Percentiles rank a stretch among this genome's conserved stretches.
These are phyloP conservation scores for Macrostomum cliftonense DNA, from an alignment of 2,888 invertebrate species.

Conservation along the genomic window DNA sequence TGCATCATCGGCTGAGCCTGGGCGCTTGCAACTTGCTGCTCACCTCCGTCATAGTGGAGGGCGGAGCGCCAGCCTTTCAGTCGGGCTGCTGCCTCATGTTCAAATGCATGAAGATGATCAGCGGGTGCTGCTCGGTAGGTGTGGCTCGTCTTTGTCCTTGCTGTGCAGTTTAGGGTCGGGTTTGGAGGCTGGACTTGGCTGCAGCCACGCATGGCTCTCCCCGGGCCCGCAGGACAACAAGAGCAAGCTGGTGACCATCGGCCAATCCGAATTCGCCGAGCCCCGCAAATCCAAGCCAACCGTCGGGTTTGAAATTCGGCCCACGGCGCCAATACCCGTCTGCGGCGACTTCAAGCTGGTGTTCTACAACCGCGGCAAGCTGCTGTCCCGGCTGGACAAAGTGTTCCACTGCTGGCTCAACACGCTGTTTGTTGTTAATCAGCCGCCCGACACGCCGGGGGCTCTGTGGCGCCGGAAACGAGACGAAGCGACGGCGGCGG, in stretches of 20 bases:
- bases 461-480: neutral
- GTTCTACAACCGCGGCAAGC: constrained; percentile 54
- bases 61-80: neutral
- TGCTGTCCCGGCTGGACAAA: constrained; percentile 45
- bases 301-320: too few species aligned
- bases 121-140: too few species aligned
- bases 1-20: constrained; percentile 37
- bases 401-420: constrained; percentile 97
- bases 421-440: constrained; percentile 60
- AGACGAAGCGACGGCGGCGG: neutral
- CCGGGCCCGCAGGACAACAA: too few species aligned
- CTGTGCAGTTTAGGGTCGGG: too few species aligned
- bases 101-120: too few species aligned
- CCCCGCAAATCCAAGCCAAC: too few species aligned
- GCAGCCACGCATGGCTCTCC: too few species aligned
- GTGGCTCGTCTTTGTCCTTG: too few species aligned
- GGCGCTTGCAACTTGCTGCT: neutral
- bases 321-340: constrained; percentile 20
- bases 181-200: too few species aligned
- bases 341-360: constrained; percentile 78
- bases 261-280: too few species aligned
- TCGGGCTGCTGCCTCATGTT: too few species aligned
- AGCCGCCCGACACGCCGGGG: neutral
- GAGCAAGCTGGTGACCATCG: too few species aligned
- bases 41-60: constrained; percentile 1